phyloP scores from a whole-genome alignment of 2,113 vertebrate species.

The Triplophysa tibetana region DNA sequence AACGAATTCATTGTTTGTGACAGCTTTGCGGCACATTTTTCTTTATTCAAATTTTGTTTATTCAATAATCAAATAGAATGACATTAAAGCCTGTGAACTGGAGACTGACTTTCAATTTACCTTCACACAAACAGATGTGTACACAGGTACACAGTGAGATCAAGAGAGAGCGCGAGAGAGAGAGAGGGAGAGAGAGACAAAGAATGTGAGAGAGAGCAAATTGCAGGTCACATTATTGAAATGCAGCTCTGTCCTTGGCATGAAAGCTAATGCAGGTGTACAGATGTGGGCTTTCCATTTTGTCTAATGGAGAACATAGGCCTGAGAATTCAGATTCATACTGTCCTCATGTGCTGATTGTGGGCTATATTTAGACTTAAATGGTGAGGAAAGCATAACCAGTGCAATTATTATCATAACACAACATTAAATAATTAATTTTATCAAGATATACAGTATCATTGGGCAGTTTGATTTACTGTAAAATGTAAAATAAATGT shows the following conservation, averaged over 20 bases:
- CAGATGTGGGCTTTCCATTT: background rate
- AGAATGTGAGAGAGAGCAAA: background rate
- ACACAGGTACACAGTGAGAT: background rate
- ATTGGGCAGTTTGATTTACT: too few relatives aligned
- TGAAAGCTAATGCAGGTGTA: background rate
- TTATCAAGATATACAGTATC: too few relatives aligned
- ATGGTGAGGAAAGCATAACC: background rate
- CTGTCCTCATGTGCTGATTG: background rate
- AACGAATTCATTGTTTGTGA: too few relatives aligned
- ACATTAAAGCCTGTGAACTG: background rate
- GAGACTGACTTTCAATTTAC: background rate
- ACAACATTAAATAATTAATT: too few relatives aligned
- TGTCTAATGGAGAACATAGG: conserved; percentile 1
- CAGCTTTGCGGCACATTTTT: too few relatives aligned
- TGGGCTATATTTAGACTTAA: background rate
- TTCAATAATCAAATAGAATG: too few relatives aligned
- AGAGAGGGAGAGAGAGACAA: background rate
- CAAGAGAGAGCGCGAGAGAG: background rate
- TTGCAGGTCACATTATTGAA: background rate
- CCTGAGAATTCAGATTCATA: background rate
- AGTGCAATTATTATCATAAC: too few relatives aligned
- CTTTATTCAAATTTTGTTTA: too few relatives aligned
- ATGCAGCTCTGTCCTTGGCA: background rate
- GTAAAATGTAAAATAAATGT: too few relatives aligned
- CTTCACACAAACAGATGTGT: background rate